These are phyloP conservation scores for Podabrus alpinus DNA, from an alignment of 2,888 invertebrate genomes.

Conservation along the genomic window DNA sequence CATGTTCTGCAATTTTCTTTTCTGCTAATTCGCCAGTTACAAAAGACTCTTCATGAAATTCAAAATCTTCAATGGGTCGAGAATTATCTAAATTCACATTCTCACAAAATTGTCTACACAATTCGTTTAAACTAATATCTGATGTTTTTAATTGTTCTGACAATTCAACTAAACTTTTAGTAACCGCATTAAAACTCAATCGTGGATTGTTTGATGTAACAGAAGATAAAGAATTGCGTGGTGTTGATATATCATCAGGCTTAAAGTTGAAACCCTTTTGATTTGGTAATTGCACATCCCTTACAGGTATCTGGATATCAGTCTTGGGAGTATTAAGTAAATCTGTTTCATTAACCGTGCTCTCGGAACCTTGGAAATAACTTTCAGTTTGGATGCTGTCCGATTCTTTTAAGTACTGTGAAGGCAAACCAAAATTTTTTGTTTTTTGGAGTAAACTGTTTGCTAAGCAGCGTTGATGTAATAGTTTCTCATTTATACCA, in stretches of 20 bases:
- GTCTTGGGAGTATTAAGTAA: slow-evolving; percentile 25
- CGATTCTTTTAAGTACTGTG: slow-evolving; percentile 40
- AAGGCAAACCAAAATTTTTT: slow-evolving; percentile 40
- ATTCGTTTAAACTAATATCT: slow-evolving; percentile 40
- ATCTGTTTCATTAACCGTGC: slow-evolving; percentile 49
- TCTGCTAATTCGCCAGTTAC: slow-evolving; percentile 50
- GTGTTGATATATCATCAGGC: slow-evolving; percentile 43
- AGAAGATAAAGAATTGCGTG: slow-evolving; percentile 37
- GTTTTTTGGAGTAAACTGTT: slow-evolving; percentile 39
- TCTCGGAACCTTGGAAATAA: slow-evolving; percentile 26
- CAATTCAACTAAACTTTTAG: slow-evolving; percentile 36
- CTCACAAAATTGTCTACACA: slow-evolving; percentile 40
- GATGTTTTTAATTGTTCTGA: slow-evolving; percentile 39
- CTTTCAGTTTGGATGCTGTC: slow-evolving; percentile 9
- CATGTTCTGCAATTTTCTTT: slow-evolving; percentile 53
- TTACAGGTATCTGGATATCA: background rate
- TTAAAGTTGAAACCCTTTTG: background rate
- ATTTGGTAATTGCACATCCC: background rate
- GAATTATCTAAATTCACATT: slow-evolving; percentile 17
- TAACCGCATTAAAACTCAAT: background rate
- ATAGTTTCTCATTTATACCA: slow-evolving; percentile 24
- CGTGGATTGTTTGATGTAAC: background rate
- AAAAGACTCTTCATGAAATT: slow-evolving; percentile 39
- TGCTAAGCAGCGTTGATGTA: slow-evolving; percentile 40
- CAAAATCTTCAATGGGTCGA: background rate